Evolutionary conservation across 2,888 invertebrate species (phyloP).

Genomic region (Scrobipalpa costella): DNA sequence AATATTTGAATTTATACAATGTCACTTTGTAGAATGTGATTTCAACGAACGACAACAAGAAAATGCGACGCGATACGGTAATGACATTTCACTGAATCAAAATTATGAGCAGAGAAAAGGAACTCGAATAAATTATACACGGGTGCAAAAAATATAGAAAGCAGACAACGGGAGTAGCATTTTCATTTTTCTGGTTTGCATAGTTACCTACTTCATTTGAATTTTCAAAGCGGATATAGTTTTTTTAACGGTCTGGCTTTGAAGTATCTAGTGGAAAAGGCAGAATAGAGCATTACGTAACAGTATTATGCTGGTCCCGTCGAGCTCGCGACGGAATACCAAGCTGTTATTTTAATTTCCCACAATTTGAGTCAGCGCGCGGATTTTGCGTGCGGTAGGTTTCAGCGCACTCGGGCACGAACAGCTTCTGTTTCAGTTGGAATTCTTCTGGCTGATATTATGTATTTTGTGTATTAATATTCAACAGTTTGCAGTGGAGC

Average conservation of each 20-base stretch:
- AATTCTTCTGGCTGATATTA: constrained; percentile 61
- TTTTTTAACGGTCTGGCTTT: constrained; percentile 1
- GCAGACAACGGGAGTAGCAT: background rate
- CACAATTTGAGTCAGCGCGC: constrained; percentile 36
- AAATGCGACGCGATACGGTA: background rate
- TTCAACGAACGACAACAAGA: background rate
- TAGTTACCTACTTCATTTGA: constrained; percentile 11
- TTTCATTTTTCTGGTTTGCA: constrained; percentile 2
- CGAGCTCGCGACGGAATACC: constrained; percentile 23
- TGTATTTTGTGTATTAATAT: constrained; percentile 69
- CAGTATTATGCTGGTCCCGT: constrained; percentile 29
- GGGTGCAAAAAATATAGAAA: background rate
- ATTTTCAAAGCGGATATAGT: constrained; percentile 17
- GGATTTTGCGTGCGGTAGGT: constrained; percentile 39
- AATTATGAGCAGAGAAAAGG: background rate
- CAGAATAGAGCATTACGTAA: constrained; percentile 29
- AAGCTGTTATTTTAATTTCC: constrained; percentile 40
- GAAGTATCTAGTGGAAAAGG: constrained; percentile 18
- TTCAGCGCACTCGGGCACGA: constrained; percentile 50
- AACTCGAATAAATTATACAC: constrained; percentile 14
- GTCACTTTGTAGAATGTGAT: no score
- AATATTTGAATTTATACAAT: no score
- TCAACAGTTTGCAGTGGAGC: constrained; percentile 71
- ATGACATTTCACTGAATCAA: background rate
- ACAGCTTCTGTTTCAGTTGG: constrained; percentile 49